phyloP scores from a whole-genome alignment of 1,140 invertebrate species.

The Hypsibius dujardini region DNA sequence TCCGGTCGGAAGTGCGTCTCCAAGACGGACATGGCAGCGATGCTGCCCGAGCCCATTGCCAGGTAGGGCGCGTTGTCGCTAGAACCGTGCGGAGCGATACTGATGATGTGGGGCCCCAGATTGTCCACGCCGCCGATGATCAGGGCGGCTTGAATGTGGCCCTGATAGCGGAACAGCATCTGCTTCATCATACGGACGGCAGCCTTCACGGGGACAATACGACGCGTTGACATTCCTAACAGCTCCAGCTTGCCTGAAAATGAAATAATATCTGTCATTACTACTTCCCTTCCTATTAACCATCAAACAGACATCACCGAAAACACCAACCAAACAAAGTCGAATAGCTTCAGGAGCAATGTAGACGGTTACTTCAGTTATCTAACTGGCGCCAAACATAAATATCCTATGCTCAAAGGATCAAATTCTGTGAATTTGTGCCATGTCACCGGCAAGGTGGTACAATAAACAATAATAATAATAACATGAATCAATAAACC shows the following conservation, averaged over 20 bases:
- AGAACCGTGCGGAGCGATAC: constrained; percentile 84
- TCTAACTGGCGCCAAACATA: too few species aligned
- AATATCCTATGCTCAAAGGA: too few species aligned
- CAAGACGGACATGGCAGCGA: constrained; percentile 90
- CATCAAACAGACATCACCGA: too few species aligned
- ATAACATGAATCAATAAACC: too few species aligned
- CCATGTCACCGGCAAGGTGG: too few species aligned
- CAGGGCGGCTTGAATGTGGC: constrained; percentile 79
- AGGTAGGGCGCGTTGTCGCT: constrained; percentile 72
- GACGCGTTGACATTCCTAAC: constrained; percentile 68
- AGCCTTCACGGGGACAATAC: constrained; percentile 64
- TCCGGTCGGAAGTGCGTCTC: constrained; percentile 71
- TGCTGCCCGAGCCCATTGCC: constrained; percentile 85
- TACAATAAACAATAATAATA: too few species aligned
- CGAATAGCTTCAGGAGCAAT: too few species aligned
- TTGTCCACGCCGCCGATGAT: constrained; percentile 84
- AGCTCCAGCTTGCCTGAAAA: constrained; percentile 63
- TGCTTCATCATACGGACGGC: constrained; percentile 78
- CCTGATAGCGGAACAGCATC: constrained; percentile 70
- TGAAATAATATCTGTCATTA: constrained; percentile 34
- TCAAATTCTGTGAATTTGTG: too few species aligned
- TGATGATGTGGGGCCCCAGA: constrained; percentile 64
- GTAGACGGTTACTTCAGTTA: too few species aligned
- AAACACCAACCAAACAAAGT: too few species aligned
- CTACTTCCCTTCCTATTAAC: too few species aligned